phyloP scores from a whole-genome alignment of 2,797 vertebrate species.

The Ambastaia sidthimunki region DNA sequence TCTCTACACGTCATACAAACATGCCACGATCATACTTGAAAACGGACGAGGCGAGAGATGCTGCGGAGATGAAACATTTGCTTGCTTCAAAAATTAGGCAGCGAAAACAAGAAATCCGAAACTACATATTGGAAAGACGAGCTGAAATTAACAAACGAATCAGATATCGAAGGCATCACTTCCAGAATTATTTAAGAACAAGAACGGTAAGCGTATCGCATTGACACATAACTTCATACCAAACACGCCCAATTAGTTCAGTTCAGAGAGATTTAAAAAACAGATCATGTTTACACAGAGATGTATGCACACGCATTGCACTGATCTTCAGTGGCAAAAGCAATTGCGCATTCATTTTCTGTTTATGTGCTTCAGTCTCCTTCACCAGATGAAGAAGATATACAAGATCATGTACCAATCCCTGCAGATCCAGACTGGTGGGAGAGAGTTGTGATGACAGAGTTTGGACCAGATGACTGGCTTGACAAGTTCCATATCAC shows the following conservation, averaged over 20 bases:
- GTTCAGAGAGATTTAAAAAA: background rate
- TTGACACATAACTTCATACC: background rate
- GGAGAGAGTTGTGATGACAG: conserved; percentile 73
- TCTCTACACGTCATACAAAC: background rate
- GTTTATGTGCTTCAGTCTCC: conserved; percentile 13
- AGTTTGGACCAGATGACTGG: conserved; percentile 75
- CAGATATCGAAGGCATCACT: conserved; percentile 64
- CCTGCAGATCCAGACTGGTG: conserved; percentile 69
- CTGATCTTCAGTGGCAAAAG: background rate
- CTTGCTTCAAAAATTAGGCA: conserved; percentile 60
- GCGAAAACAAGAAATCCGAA: conserved; percentile 54
- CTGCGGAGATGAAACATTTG: conserved; percentile 38
- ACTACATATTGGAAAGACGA: conserved; percentile 53
- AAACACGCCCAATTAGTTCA: background rate
- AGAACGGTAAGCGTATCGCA: conserved; percentile 62
- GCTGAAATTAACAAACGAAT: conserved; percentile 60
- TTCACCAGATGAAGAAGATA: conserved; percentile 67
- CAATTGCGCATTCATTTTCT: background rate
- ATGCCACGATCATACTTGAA: conserved; percentile 40
- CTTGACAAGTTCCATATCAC: conserved; percentile 77
- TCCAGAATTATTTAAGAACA: conserved; percentile 63
- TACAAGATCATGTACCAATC: conserved; percentile 58
- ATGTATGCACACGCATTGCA: background rate
- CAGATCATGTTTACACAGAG: background rate
- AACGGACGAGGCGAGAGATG: conserved; percentile 44